These are phyloP conservation scores for Chlamydotis undulata DNA, from an alignment of 2,113 vertebrate genomes.

Conservation along the genomic window DNA sequence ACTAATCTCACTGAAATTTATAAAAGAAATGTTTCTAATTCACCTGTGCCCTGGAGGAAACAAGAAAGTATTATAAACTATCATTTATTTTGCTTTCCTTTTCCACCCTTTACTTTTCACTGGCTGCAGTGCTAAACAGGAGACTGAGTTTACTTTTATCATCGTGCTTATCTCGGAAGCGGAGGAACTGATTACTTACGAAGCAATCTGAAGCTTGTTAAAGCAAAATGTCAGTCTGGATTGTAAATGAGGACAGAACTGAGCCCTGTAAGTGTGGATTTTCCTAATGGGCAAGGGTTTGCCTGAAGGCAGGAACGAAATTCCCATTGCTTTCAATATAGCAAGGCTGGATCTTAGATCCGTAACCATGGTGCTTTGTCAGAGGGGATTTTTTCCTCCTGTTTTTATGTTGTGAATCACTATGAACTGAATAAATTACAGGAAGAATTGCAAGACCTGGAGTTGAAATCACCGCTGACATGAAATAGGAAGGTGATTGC, in stretches of 20 bases:
- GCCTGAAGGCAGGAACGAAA: background rate
- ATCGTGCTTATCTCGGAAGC: background rate
- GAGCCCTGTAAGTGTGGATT: background rate
- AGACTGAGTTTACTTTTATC: background rate
- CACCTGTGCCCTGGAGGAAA: background rate
- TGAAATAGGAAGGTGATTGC: conserved; percentile 44
- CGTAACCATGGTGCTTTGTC: background rate
- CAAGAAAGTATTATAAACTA: background rate
- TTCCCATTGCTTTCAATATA: background rate
- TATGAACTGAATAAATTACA: conserved; percentile 26
- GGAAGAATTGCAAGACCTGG: conserved; percentile 1
- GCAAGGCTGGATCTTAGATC: background rate
- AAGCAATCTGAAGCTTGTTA: background rate
- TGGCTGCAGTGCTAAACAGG: background rate
- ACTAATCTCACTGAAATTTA: conserved; percentile 17
- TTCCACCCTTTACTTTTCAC: background rate
- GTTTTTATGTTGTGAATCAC: conserved; percentile 9
- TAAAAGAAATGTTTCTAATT: background rate
- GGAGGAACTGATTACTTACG: background rate
- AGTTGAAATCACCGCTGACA: conserved; percentile 33
- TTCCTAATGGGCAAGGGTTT: background rate
- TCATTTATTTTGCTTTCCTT: background rate
- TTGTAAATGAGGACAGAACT: background rate
- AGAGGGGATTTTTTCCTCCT: background rate
- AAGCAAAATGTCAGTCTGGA: background rate